A percentile compares a stretch with the other conserved stretches of the same genome.
These are phyloP conservation scores for Fissipunctia ypsillon DNA, from an alignment of 2,888 invertebrate species.

Conservation along the genomic window DNA sequence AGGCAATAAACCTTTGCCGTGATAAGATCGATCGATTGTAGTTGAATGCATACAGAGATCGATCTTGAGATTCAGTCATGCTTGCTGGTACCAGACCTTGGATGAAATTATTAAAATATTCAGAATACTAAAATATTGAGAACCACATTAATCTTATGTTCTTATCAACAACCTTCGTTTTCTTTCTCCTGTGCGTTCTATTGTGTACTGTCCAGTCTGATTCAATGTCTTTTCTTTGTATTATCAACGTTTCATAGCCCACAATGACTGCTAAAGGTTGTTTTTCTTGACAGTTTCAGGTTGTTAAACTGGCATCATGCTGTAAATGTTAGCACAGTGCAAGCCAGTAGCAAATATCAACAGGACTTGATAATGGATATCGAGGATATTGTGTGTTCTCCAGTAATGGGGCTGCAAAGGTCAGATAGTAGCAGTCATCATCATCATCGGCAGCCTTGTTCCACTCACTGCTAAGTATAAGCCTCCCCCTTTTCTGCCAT, in stretches of 20 bases:
- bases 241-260: not conserved
- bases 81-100: not conserved
- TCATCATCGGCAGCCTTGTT: not conserved
- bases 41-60: not conserved
- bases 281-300: not conserved
- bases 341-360: not conserved
- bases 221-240: not conserved
- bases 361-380: not conserved
- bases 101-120: too few species aligned
- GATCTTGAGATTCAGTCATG: not conserved
- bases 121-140: not conserved
- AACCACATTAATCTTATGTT: not conserved
- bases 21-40: conserved; percentile 30
- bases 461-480: not conserved
- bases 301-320: not conserved
- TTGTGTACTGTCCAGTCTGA: not conserved
- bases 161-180: not conserved
- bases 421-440: too few species aligned
- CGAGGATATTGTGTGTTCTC: not conserved
- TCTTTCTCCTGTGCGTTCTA: not conserved
- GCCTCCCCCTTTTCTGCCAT: not conserved
- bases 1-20: conserved; percentile 18
- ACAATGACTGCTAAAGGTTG: not conserved
- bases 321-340: not conserved
- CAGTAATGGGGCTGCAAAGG: not conserved